These are phyloP conservation scores for Pinctada fucata DNA, from an alignment of 2,888 invertebrate genomes.

Conservation along the genomic window DNA sequence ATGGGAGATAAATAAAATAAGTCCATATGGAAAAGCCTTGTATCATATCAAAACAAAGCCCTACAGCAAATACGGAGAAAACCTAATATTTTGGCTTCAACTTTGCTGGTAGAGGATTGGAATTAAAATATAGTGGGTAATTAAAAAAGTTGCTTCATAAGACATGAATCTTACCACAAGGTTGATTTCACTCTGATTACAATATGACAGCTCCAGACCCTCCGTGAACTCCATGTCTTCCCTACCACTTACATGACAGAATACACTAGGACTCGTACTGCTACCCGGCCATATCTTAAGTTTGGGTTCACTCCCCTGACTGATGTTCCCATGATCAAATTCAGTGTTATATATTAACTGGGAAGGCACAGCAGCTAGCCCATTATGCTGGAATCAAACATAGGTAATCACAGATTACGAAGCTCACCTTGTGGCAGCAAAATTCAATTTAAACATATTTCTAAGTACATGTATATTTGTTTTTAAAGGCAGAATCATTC, in stretches of 20 bases:
- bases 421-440: no score
- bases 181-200: conserved; percentile 56
- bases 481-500: no score
- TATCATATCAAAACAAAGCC: no score
- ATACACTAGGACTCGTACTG: conserved; percentile 50
- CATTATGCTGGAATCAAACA: conserved; percentile 59
- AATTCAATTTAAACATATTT: no score
- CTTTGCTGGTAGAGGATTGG: no score
- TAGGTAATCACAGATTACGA: no score
- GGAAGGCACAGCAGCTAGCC: conserved; percentile 88
- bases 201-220: conserved; percentile 40
- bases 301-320: conserved; percentile 53
- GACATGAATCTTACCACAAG: conserved; percentile 49
- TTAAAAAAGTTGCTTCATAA: background rate
- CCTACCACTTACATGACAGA: conserved; percentile 59
- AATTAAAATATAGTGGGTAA: no score
- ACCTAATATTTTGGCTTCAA: no score
- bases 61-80: no score
- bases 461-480: no score
- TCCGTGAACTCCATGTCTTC: conserved; percentile 46
- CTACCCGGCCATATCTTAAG: conserved; percentile 60
- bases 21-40: no score
- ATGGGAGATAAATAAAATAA: no score
- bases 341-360: conserved; percentile 82
- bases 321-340: conserved; percentile 71